These are phyloP conservation scores for Ophiothrix spiculata DNA, from an alignment of 35 echinoderm and acorn worm genomes.

Conservation along the genomic window DNA sequence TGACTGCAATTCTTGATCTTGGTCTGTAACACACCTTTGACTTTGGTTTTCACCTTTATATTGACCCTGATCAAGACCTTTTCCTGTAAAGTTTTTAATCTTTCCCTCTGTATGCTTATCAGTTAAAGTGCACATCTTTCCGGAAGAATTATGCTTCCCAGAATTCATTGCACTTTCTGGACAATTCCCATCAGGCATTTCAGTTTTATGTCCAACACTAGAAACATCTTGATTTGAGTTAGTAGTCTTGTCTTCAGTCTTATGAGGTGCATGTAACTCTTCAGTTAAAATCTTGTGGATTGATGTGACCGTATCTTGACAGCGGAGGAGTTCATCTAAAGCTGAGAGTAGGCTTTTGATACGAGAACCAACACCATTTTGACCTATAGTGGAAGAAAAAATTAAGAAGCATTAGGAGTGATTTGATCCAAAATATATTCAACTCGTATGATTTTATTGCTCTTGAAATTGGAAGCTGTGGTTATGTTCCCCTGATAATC, in stretches of 20 bases:
- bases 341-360: conserved; percentile 39
- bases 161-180: neutral
- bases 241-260: neutral
- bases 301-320: conserved; percentile 10
- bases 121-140: neutral
- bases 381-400: conserved; percentile 27
- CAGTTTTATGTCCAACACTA: neutral
- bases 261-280: neutral
- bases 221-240: neutral
- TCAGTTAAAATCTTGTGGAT: conserved; percentile 20
- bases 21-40: neutral
- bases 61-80: too few relatives aligned
- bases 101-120: too few relatives aligned
- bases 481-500: too few relatives aligned
- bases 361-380: conserved; percentile 31
- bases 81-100: too few relatives aligned
- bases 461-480: too few relatives aligned
- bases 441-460: too few relatives aligned
- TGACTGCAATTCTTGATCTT: neutral
- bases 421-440: too few relatives aligned
- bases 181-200: neutral
- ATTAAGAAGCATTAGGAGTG: too few relatives aligned
- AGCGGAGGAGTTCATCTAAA: conserved; percentile 26
- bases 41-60: neutral
- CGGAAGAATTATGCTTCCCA: neutral